These are phyloP conservation scores for Opisthocomus hoazin DNA, from an alignment of 2,113 vertebrate species.

Conservation along the genomic window DNA sequence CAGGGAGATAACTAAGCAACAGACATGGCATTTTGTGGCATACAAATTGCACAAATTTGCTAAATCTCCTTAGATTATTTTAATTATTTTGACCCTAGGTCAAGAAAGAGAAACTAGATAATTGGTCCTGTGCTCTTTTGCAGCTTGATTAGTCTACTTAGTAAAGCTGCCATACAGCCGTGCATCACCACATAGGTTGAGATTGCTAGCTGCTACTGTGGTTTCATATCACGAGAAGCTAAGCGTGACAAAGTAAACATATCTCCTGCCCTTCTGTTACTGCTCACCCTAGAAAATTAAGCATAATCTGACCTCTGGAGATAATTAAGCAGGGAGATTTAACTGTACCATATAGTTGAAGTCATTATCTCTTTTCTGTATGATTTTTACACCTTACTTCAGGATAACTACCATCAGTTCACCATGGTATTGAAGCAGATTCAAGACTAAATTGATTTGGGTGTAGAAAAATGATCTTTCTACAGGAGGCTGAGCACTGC, in stretches of 20 bases:
- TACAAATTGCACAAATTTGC: neutral
- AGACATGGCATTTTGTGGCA: neutral
- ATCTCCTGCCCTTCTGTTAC: neutral
- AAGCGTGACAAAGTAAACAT: neutral
- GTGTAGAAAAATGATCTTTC: neutral
- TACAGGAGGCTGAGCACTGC: neutral
- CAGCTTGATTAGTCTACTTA: neutral
- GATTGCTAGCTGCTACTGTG: neutral
- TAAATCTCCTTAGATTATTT: neutral
- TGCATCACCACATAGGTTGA: neutral
- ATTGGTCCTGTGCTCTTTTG: neutral
- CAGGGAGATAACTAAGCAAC: neutral
- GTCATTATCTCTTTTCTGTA: neutral
- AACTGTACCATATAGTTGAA: neutral
- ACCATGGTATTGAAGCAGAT: neutral
- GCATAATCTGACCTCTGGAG: neutral
- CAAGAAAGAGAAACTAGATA: neutral
- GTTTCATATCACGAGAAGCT: neutral
- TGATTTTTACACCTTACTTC: neutral
- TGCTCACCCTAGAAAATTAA: neutral
- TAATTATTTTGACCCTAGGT: slow-evolving; percentile 35
- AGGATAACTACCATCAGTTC: neutral
- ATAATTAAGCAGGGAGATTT: neutral
- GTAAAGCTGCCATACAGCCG: neutral
- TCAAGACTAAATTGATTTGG: neutral